phyloP scores from a whole-genome alignment of 2,113 vertebrate genomes.

The Pyxicephalus adspersus region DNA sequence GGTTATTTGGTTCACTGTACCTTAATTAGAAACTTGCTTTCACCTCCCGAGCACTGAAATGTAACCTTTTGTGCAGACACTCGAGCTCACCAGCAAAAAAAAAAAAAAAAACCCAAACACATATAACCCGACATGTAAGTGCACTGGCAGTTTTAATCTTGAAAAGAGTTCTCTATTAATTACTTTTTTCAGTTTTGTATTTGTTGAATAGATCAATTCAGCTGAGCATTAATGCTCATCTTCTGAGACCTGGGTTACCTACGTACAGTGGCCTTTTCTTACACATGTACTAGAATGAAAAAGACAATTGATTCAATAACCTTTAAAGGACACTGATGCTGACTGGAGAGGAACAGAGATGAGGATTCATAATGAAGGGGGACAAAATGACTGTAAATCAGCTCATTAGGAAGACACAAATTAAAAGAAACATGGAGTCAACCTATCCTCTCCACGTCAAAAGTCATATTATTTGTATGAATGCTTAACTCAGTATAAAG shows the following conservation, averaged over 20 bases:
- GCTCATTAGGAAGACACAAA: slow-evolving; percentile 45
- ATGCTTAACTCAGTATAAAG: slow-evolving; percentile 46
- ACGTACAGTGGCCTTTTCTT: slow-evolving; percentile 1
- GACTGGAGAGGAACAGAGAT: slow-evolving; percentile 41
- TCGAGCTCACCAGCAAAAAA: no score
- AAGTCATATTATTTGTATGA: slow-evolving; percentile 34
- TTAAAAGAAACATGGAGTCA: slow-evolving; percentile 48
- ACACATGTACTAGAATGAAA: slow-evolving; percentile 18
- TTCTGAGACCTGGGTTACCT: not conserved
- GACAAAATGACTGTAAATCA: slow-evolving; percentile 55
- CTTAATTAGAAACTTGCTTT: no score
- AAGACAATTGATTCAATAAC: slow-evolving; percentile 53
- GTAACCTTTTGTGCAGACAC: no score
- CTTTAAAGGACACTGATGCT: slow-evolving; percentile 50
- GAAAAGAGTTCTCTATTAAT: no score
- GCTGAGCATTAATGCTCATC: slow-evolving; percentile 9
- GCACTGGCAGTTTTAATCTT: no score
- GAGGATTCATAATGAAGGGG: slow-evolving; percentile 50
- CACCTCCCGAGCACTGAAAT: no score
- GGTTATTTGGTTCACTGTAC: no score
- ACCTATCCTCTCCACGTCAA: slow-evolving; percentile 30
- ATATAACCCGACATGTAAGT: no score
- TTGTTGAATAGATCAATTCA: slow-evolving; percentile 7
- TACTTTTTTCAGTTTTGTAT: not conserved
- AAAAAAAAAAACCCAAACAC: no score